A percentile compares a stretch with the other conserved stretches of the same genome.
These are phyloP conservation scores for Epirrhoe tristata DNA, from an alignment of 2,888 invertebrate species.

Conservation along the genomic window DNA sequence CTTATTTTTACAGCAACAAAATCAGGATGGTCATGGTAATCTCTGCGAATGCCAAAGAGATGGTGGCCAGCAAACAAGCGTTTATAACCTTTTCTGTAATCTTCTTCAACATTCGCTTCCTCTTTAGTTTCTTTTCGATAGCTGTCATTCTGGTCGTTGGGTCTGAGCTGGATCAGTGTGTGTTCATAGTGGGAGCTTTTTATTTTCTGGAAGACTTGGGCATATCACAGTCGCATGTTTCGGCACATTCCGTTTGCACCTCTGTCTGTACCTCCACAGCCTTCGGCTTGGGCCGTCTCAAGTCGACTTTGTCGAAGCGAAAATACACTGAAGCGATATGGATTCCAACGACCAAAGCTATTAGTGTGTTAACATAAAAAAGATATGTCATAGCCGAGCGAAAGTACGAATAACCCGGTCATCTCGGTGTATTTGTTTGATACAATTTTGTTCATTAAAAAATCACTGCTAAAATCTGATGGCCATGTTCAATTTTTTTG, in stretches of 20 bases:
- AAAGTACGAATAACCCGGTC: conserved; percentile 48
- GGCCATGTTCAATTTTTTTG: conserved; percentile 49
- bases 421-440: conserved; percentile 60
- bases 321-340: conserved; percentile 58
- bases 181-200: conserved; percentile 17
- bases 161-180: not conserved
- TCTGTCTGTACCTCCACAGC: conserved; percentile 48
- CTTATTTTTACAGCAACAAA: conserved; percentile 51
- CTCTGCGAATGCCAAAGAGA: conserved; percentile 68
- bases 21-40: conserved; percentile 63
- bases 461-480: conserved; percentile 44
- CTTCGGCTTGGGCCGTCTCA: conserved; percentile 26
- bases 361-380: conserved; percentile 54
- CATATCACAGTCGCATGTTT: conserved; percentile 55
- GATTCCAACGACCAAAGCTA: conserved; percentile 56
- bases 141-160: conserved; percentile 52
- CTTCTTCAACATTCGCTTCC: conserved; percentile 54
- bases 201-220: conserved; percentile 27
- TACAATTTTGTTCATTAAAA: conserved; percentile 44
- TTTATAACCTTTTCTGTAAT: conserved; percentile 62
- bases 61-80: conserved; percentile 61
- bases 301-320: conserved; percentile 52
- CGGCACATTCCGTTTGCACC: conserved; percentile 56
- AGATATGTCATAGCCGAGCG: conserved; percentile 64
- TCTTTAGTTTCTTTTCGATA: conserved; percentile 56